Evolutionary conservation across 2,888 invertebrate species (phyloP).

Genomic region (Mythimna vitellina): DNA sequence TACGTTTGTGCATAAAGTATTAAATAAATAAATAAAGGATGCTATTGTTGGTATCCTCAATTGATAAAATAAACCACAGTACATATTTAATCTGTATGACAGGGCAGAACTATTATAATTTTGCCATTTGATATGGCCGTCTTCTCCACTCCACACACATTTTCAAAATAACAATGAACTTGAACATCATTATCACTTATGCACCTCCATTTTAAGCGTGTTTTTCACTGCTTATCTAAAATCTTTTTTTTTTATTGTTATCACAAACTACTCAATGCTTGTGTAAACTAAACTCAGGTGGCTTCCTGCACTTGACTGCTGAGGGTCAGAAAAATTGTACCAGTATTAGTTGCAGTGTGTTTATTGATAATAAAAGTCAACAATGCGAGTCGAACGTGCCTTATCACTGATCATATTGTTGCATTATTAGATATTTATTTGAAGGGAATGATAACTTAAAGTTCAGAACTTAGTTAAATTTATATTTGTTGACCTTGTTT

Average conservation of each 20-base stretch:
- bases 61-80: background rate
- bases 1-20: too few species aligned
- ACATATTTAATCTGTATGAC: background rate
- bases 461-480: slow-evolving; percentile 18
- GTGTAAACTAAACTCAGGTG: background rate
- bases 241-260: background rate
- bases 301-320: slow-evolving; percentile 34
- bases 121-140: background rate
- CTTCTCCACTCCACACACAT: too few species aligned
- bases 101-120: background rate
- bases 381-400: slow-evolving; percentile 45
- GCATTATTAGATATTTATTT: slow-evolving; percentile 32
- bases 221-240: background rate
- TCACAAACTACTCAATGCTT: background rate
- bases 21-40: too few species aligned
- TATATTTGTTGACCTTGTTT: slow-evolving; percentile 1
- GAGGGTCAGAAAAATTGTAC: slow-evolving; percentile 13
- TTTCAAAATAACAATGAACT: too few species aligned
- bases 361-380: slow-evolving; percentile 50
- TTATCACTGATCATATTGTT: slow-evolving; percentile 39
- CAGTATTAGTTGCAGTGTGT: slow-evolving; percentile 26
- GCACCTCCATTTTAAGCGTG: slow-evolving; percentile 10
- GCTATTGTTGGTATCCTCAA: background rate
- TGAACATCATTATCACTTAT: background rate
- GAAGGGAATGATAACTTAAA: slow-evolving; percentile 26